These are phyloP conservation scores for Eremobia ochroleuca DNA, from an alignment of 2,888 invertebrate species.

Conservation along the genomic window DNA sequence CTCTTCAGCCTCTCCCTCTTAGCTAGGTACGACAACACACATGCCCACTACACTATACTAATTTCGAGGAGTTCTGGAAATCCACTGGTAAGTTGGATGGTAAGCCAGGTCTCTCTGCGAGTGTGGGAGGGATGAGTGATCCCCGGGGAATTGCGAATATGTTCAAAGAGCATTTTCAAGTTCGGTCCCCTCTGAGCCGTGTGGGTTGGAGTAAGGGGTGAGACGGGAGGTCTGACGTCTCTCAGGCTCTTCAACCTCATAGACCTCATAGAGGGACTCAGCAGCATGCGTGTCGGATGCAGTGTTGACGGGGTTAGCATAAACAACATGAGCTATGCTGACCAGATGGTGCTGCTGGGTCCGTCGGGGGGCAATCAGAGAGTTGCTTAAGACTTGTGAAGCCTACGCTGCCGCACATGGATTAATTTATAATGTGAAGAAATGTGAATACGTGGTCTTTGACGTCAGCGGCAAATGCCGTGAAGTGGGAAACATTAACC, in stretches of 20 bases:
- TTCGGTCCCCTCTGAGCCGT: not conserved
- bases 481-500: no score
- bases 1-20: not conserved
- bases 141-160: not conserved
- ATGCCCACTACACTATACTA: no score
- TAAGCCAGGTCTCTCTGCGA: not conserved
- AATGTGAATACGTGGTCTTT: no score
- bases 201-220: not conserved
- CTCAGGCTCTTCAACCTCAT: no score
- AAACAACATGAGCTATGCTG: not conserved
- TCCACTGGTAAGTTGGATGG: constrained; percentile 3
- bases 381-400: not conserved
- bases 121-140: not conserved
- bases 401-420: not conserved
- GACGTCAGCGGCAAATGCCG: no score
- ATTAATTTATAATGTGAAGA: no score
- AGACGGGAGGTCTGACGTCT: no score
- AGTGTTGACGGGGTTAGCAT: not conserved
- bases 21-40: not conserved
- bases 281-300: not conserved
- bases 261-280: not conserved
- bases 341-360: not conserved
- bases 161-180: not conserved
- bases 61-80: constrained; percentile 23
- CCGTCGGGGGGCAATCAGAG: not conserved